phyloP scores from a whole-genome alignment of 2,797 vertebrate genomes.

The Caiman crocodilus region DNA sequence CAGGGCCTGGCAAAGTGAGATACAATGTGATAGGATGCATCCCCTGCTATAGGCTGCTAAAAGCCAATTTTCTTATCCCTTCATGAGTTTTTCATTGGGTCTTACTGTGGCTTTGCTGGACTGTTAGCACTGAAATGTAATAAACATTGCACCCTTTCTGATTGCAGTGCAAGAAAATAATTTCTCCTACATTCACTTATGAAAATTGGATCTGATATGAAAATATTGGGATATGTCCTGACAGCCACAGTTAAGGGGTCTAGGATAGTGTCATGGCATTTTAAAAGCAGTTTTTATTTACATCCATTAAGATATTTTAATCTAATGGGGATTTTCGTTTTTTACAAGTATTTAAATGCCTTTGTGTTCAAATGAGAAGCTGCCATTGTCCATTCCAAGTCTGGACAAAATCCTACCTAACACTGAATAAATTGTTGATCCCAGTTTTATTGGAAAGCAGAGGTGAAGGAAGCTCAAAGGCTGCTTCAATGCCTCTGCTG shows the following conservation, averaged over 20 bases:
- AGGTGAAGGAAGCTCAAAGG: not conserved
- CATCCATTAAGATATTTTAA: slow-evolving; percentile 40
- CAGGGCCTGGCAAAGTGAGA: not conserved
- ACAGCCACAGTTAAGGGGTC: not conserved
- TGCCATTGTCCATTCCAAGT: not conserved
- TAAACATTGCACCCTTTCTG: rapidly evolving
- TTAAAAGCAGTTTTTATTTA: slow-evolving; percentile 23
- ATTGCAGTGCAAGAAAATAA: not conserved
- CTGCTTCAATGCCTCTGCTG: not conserved
- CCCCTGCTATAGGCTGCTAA: not conserved
- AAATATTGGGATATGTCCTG: not conserved
- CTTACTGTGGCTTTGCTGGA: not conserved
- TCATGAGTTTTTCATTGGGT: not conserved
- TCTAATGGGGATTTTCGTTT: not conserved
- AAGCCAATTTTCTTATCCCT: not conserved
- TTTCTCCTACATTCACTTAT: not conserved
- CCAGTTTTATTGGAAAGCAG: not conserved
- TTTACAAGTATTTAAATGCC: not conserved
- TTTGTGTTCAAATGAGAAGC: slow-evolving; percentile 25
- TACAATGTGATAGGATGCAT: not conserved
- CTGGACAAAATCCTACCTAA: not conserved
- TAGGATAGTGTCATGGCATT: not conserved
- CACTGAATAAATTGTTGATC: not conserved
- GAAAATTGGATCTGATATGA: not conserved
- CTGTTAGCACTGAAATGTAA: not conserved